A percentile compares a stretch with the other conserved stretches of the same genome.
These are phyloP conservation scores for Styela clava DNA, from an alignment of 23 tunicate species.

Conservation along the genomic window DNA sequence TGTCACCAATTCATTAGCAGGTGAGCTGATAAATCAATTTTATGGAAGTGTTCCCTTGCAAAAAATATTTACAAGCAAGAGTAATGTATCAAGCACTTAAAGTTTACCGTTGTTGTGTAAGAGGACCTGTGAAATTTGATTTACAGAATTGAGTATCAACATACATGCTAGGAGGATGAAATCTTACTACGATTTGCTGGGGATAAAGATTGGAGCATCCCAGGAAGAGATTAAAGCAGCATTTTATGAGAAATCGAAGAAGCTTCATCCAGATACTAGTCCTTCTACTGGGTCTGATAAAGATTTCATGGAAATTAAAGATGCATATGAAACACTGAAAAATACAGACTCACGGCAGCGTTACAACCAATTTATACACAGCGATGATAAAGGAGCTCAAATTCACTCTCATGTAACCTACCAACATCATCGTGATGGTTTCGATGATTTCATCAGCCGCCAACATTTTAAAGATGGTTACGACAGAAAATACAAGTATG, in stretches of 20 bases:
- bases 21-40: neutral
- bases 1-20: neutral
- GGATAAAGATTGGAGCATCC: neutral
- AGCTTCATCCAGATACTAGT: constrained; percentile 15
- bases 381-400: neutral
- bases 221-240: constrained; percentile 22
- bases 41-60: too few species aligned
- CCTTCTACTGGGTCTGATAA: neutral
- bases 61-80: too few species aligned
- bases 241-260: constrained; percentile 25
- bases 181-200: constrained; percentile 16
- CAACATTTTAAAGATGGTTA: neutral
- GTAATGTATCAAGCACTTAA: too few species aligned
- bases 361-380: neutral
- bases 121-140: too few species aligned
- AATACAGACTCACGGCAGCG: neutral
- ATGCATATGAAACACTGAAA: constrained; percentile 16
- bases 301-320: neutral
- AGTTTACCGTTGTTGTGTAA: too few species aligned
- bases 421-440: neutral
- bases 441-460: neutral
- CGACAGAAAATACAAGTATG: neutral
- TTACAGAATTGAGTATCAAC: too few species aligned
- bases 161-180: too few species aligned
- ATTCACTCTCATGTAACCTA: neutral